phyloP scores from a whole-genome alignment of 1,140 invertebrate species.

The Leptonema lineaticorne region DNA sequence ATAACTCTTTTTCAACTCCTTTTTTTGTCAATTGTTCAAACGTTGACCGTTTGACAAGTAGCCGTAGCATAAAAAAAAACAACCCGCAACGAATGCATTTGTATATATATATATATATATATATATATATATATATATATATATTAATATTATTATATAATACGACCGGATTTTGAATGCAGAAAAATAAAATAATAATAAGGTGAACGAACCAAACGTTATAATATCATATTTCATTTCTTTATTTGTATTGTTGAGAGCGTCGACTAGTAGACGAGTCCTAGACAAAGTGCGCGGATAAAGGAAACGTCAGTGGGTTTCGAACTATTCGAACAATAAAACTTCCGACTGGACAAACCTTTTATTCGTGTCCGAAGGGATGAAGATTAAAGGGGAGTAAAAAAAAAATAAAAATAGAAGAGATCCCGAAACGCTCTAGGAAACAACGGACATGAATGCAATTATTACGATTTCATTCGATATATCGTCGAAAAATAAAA shows the following conservation, averaged over 20 bases:
- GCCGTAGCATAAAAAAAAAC: no score
- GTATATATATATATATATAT: no score
- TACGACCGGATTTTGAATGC: constrained; percentile 12
- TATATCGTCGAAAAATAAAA: no score
- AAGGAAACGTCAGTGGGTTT: constrained; percentile 38
- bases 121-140: no score
- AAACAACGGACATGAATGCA: no score
- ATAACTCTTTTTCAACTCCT: constrained; percentile 36
- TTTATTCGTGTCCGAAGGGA: constrained; percentile 35
- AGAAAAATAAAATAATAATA: constrained; percentile 11
- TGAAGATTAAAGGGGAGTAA: no score
- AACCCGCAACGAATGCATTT: no score
- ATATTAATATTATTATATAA: no score
- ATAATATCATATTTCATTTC: constrained; percentile 44
- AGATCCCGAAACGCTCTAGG: background rate
- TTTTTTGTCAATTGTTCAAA: constrained; percentile 15
- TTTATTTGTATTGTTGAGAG: constrained; percentile 39
- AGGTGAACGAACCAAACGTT: constrained; percentile 34
- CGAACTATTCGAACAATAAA: constrained; percentile 32
- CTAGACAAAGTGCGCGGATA: constrained; percentile 37
- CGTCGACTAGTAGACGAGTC: constrained; percentile 38
- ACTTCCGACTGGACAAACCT: constrained; percentile 41
- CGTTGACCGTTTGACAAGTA: constrained; percentile 37
- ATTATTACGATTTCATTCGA: constrained; percentile 40
- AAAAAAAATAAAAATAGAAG: background rate